Evolutionary conservation across 1,140 invertebrate species (phyloP).

Genomic region (Penaeus indicus): DNA sequence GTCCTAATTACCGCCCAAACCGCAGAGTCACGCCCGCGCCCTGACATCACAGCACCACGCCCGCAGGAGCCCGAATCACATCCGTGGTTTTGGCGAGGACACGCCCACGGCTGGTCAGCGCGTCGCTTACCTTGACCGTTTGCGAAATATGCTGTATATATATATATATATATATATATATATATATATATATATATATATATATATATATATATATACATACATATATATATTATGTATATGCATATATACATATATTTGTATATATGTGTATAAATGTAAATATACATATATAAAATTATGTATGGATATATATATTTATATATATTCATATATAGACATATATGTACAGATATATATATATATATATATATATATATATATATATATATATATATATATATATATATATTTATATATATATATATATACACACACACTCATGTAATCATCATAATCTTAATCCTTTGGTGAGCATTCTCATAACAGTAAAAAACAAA

Average conservation of each 20-base stretch:
- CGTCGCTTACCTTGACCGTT: not conserved
- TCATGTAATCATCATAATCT: too few species aligned
- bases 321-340: conserved; percentile 13
- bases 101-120: not conserved
- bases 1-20: not conserved
- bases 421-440: not conserved
- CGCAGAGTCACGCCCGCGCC: not conserved
- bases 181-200: not conserved
- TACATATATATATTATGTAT: too few species aligned
- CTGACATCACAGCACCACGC: too few species aligned
- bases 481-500: not conserved
- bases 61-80: too few species aligned
- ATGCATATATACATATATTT: too few species aligned
- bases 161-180: not conserved
- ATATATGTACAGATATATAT: not conserved
- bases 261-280: too few species aligned
- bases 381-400: too few species aligned
- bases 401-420: too few species aligned
- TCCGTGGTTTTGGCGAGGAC: not conserved
- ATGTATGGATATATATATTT: not conserved
- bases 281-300: not conserved
- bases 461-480: not conserved
- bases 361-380: conserved; percentile 12
- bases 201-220: not conserved
- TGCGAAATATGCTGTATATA: not conserved